Evolutionary conservation across 2,797 vertebrate species (phyloP).

Genomic region (Microcaecilia unicolor): DNA sequence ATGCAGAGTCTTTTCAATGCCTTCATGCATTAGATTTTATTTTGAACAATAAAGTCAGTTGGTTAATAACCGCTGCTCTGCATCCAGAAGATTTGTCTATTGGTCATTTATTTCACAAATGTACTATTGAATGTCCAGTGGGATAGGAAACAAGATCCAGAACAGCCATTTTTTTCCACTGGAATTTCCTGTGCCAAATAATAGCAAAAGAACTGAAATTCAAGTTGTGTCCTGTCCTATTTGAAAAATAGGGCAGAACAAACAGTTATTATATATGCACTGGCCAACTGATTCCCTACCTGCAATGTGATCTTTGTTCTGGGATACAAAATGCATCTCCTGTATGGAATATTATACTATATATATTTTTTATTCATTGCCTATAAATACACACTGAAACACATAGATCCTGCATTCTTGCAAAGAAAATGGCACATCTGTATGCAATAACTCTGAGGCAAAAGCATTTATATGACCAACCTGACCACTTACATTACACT

Average conservation of each 20-base stretch:
- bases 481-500: constrained; percentile 19
- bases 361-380: constrained; percentile 47
- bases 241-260: too few relatives aligned
- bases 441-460: constrained; percentile 45
- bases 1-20: not conserved
- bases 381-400: constrained; percentile 48
- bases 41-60: not conserved
- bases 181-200: too few relatives aligned
- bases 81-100: not conserved
- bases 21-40: not conserved
- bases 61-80: too few relatives aligned
- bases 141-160: too few relatives aligned
- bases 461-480: constrained; percentile 40
- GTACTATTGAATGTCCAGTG: too few relatives aligned
- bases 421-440: constrained; percentile 44
- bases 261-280: constrained; percentile 21
- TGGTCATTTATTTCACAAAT: too few relatives aligned
- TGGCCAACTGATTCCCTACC: constrained; percentile 26
- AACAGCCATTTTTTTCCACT: too few relatives aligned
- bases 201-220: not conserved
- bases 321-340: constrained; percentile 31
- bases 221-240: too few relatives aligned
- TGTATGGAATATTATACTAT: constrained; percentile 30
- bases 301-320: constrained; percentile 33
- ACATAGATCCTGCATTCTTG: constrained; percentile 45